Evolutionary conservation across 2,888 invertebrate genomes (phyloP), one percentile per base, ranked within the genome.

Genomic region (Acrocyrtus sp.): DNA sequence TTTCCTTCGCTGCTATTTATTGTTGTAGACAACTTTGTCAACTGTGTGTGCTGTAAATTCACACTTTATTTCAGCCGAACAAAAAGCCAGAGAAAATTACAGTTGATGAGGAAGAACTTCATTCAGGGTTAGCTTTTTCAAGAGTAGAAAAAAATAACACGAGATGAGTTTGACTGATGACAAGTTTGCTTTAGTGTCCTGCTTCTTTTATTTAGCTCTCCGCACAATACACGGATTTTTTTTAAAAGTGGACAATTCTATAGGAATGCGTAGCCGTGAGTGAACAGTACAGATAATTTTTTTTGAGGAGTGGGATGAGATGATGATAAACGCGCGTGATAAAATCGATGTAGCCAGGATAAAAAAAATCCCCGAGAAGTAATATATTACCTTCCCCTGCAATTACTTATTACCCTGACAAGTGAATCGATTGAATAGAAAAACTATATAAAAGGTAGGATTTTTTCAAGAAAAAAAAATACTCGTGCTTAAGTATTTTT

Each of bases 281-380:
- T 34, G 34, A 34, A 34, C 34, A 34, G 6, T 34, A 34, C 5
- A n/a, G n/a, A n/a, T n/a, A 34, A 34, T 34, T 12, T 34, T 34
- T 34, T 12, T 27, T 47, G 47, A 57, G 27, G 27, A 22, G 39
- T 39, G 57, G 8, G 27, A 27, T n/a, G n/a, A 27, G 27, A 39
- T 19, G 43, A 67, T 34, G 34, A 34, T 34, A 34, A 34, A 34
- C 34, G 50, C 19, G 57, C 68, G 61, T 68, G 68, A 68, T 68
- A 68, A 68, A 68, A 68, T 68, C 68, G 53, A 58, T 57, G 58
- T 61, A 48, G 61, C 47, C 47, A 61, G 68, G 68, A 68, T 68
- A 68, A 68, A 51, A n/a, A n/a, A n/a, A n/a, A n/a, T 48, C 50
- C 26, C 48, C 21, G 24, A 53, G 39, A 67, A 58, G 57, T n/a